Conservation (phyloP, 37 sponge, comb jelly and placozoan genomes). For the Halichondria panicea region DNA sequence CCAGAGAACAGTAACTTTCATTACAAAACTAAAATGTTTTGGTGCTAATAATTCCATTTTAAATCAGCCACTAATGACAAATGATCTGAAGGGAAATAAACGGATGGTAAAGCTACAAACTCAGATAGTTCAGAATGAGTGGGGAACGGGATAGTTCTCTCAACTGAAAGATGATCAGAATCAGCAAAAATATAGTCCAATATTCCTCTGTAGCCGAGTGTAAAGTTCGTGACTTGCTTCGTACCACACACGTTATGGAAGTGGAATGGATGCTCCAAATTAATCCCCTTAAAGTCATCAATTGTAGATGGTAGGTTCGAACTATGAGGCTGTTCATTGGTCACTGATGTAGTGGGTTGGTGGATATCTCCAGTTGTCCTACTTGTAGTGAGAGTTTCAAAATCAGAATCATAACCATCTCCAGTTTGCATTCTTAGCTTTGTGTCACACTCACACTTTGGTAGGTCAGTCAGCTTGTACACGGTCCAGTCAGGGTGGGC, state of each 20-base stretch:
- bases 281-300: slow-evolving; percentile 43
- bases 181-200: slow-evolving; percentile 83
- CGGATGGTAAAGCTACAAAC: slow-evolving; percentile 71
- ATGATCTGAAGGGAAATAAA: slow-evolving; percentile 87
- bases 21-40: no score
- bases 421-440: no score
- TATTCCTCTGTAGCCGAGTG: slow-evolving; percentile 45
- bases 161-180: slow-evolving; percentile 26
- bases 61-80: slow-evolving; percentile 75
- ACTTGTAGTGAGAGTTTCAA: no score
- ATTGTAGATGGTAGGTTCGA: no score
- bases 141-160: slow-evolving; percentile 51
- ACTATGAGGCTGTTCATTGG: background rate
- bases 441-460: slow-evolving; percentile 33
- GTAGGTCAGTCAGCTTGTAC: slow-evolving; percentile 21
- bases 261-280: slow-evolving; percentile 33
- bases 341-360: slow-evolving; percentile 1
- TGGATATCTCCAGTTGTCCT: background rate
- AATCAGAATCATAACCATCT: background rate
- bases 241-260: slow-evolving; percentile 68
- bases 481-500: slow-evolving; percentile 63
- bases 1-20: background rate
- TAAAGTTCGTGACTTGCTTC: slow-evolving; percentile 65
- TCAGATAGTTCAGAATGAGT: slow-evolving; percentile 61
- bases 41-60: slow-evolving; percentile 36